phyloP scores from a whole-genome alignment of 92 coral and sea anemone species.

The Epizoanthus rinbou region DNA sequence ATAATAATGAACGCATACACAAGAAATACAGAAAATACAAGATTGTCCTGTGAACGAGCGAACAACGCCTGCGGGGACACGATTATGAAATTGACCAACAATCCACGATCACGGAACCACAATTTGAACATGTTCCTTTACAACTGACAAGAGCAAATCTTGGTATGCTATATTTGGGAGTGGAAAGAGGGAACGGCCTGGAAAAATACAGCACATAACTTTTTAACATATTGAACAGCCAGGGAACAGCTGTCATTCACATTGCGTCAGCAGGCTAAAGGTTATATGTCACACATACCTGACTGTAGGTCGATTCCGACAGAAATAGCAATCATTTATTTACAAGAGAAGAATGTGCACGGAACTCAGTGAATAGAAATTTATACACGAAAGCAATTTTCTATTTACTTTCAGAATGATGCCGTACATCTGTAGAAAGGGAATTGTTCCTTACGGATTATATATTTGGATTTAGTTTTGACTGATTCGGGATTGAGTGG shows the following conservation, averaged over 20 bases:
- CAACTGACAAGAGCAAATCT: not conserved
- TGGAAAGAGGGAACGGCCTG: conserved; percentile 22
- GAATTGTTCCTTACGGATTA: no score
- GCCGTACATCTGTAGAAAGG: no score
- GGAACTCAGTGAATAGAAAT: no score
- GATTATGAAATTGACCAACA: not conserved
- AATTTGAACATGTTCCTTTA: not conserved
- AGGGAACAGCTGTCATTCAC: not conserved
- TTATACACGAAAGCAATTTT: no score
- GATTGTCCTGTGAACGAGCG: not conserved
- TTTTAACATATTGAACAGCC: conserved; percentile 4
- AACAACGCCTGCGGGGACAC: conserved; percentile 27
- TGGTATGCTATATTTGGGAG: not conserved
- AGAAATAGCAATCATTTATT: conserved; percentile 4
- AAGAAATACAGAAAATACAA: not conserved
- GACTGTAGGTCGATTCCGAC: not conserved
- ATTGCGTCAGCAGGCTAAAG: conserved; percentile 5
- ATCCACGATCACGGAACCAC: conserved; percentile 6
- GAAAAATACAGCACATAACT: not conserved
- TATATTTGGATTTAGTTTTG: no score
- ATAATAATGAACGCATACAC: not conserved
- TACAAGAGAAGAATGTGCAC: not conserved
- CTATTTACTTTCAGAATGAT: no score
- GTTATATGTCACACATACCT: conserved; percentile 25
- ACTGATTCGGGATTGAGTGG: no score